Percentiles rank a stretch among this genome's conserved stretches.
phyloP scores from a whole-genome alignment of 1,140 invertebrate species.

The Leguminivora glycinivorella region DNA sequence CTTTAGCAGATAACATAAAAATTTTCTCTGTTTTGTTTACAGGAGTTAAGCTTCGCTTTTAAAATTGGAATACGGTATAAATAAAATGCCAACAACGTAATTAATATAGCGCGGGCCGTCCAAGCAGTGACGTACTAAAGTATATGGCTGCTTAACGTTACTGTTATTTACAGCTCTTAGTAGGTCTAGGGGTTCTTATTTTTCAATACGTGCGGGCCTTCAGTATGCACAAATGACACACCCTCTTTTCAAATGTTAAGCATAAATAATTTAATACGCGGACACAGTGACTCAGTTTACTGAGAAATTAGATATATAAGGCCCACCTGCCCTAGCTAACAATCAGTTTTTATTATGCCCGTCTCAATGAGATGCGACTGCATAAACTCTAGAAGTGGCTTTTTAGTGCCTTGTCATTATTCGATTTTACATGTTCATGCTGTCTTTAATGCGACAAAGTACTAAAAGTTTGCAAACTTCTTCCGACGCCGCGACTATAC shows the following conservation, averaged over 20 bases:
- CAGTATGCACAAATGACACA: too few relatives aligned
- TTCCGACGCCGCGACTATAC: not conserved
- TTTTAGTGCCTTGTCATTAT: not conserved
- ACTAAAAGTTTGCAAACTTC: not conserved
- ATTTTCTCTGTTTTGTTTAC: conserved; percentile 51
- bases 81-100: conserved; percentile 72
- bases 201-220: too few relatives aligned
- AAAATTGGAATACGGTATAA: conserved; percentile 67
- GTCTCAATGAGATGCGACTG: conserved; percentile 16
- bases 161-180: too few relatives aligned
- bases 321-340: too few relatives aligned
- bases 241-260: too few relatives aligned
- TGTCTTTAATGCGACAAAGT: not conserved
- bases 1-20: conserved; percentile 66
- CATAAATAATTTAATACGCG: too few relatives aligned
- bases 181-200: too few relatives aligned
- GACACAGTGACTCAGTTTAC: too few relatives aligned
- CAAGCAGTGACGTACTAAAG: conserved; percentile 37
- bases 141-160: too few relatives aligned
- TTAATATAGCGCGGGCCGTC: conserved; percentile 50
- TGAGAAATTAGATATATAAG: too few relatives aligned
- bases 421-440: too few relatives aligned
- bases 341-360: not conserved
- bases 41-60: conserved; percentile 64
- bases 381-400: conserved; percentile 4